These are phyloP conservation scores for Campoletis raptor DNA, from an alignment of 2,888 invertebrate genomes.

Conservation along the genomic window DNA sequence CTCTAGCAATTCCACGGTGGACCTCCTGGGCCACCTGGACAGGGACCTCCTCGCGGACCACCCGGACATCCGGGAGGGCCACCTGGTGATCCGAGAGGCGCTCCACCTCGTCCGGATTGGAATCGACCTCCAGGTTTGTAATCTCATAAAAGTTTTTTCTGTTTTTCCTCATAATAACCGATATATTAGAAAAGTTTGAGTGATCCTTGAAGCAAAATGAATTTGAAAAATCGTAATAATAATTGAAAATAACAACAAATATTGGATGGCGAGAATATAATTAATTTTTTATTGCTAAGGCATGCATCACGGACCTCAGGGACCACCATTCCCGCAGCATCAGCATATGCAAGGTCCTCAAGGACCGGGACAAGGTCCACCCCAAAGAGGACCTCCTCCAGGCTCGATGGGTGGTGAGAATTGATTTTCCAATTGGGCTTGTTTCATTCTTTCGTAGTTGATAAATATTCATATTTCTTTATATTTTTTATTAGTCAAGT, in stretches of 20 bases:
- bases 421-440: conserved; percentile 24
- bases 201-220: not conserved
- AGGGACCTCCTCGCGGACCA: conserved; percentile 85
- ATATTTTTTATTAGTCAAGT: not conserved
- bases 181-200: not conserved
- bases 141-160: conserved; percentile 21
- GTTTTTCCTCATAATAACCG: not conserved
- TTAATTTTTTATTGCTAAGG: conserved; percentile 72
- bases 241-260: not conserved
- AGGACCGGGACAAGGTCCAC: conserved; percentile 88
- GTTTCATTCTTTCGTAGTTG: not conserved
- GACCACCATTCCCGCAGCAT: conserved; percentile 86
- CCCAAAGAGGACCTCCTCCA: conserved; percentile 87
- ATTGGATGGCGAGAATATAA: not conserved
- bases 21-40: conserved; percentile 86
- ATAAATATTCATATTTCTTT: not conserved
- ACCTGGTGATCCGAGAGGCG: conserved; percentile 87
- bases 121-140: conserved; percentile 88
- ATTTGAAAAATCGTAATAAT: not conserved
- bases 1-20: conserved; percentile 86
- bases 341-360: conserved; percentile 89
- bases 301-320: conserved; percentile 89
- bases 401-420: conserved; percentile 83
- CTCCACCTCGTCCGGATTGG: conserved; percentile 90
- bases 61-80: conserved; percentile 87